Evolutionary conservation across 2,113 vertebrate species (phyloP), one percentile per base, ranked within the genome.

Genomic region (Lepus americanus): DNA sequence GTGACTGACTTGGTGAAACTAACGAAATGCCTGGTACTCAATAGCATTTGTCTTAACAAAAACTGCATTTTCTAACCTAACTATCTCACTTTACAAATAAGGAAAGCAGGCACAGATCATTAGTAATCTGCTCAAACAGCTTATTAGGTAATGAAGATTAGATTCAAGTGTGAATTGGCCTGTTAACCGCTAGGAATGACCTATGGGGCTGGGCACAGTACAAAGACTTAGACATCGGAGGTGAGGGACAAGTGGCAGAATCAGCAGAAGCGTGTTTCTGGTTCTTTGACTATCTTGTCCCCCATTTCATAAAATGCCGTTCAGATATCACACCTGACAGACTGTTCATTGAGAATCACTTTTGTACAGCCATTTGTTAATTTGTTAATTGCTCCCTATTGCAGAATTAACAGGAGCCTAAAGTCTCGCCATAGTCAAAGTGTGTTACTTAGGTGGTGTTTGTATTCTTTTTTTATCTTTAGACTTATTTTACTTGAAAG

Each of bases 61-160:
- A 79, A 74, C 11, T 39, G 23, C 64, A 44, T 69, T 67, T 63
- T 63, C 51, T 81, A 87, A 29, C 51, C 69, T 80, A 78, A 74
- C 39, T 23, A 64, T 90, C 85, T 87, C 39, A 49, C n/a, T 86
- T 97, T 51, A 53, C 9, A 55, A 92, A 66, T 36, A 89, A 80
- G 33, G 59, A 72, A 96, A 92, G 36, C 9, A 31, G 33, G 10
- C 16, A 77, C 49, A 77, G 76, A 73, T 20, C 11, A 20, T 53
- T 31, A 33, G 44, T 29, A 22, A 91, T 72, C 83, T 85, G 6
- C 31, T 39, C 49, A 77, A 74, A 67, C 16, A 91, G n/a, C 64
- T 63, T n/a, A 79, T 19, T 44, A 66, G 12, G 6, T 73, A 36
- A 11, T 87, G 2, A 70, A 72, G 66, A 4, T 66, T 53, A 5